Base-by-base conservation (phyloP, 2,113 vertebrate genomes). In the Melanostigma gelatinosum region DNA sequence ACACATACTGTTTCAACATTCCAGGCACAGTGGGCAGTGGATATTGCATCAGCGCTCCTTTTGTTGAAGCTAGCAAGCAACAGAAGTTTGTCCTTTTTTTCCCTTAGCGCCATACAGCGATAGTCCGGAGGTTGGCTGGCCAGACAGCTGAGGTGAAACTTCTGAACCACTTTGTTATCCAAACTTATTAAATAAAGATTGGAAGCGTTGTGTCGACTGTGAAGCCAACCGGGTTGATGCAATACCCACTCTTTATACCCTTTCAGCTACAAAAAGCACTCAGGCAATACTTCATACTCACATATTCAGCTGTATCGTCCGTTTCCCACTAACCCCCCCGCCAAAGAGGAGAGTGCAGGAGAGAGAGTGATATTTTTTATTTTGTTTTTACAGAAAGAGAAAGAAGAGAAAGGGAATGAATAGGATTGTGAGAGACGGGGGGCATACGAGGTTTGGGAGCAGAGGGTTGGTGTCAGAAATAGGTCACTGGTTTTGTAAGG, bases 231-330 rank as follows among this genome's bases (percentile, higher is more conserved):
- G 48, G 74, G 75, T 67, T 93, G 93, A 93, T 94, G 94, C 93
- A 95, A 93, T 89, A 92, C 72, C 91, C 84, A 65, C 82, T 87
- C 88, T 87, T 79, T 63, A 83, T 60, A 77, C 44, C 50, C 52
- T 55, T 63, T 74, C 57, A 80, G 65, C 82, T 73, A 93, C 86
- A 90, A 74, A 88, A 74, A 89, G 88, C 93, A 94, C 88, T 89
- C 90, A 75, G 86, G 85, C 72, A 36, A 90, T 87, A 86, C 81
- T 73, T 90, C 60, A 16, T 95, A 96, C 98, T 99, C 93, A 99
- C 98, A 60, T 99, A 99, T 96, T 99, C 98, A 69, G 98, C 97
- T 62, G 97, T 98, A 94, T 98, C 97, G 93, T 99, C 98, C 92
- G 91, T 98, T 96, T 98, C 98, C 98, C 97, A 99, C 98, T 99